Conservation (phyloP, 2,113 vertebrate genomes). For the Cercocebus atys region DNA sequence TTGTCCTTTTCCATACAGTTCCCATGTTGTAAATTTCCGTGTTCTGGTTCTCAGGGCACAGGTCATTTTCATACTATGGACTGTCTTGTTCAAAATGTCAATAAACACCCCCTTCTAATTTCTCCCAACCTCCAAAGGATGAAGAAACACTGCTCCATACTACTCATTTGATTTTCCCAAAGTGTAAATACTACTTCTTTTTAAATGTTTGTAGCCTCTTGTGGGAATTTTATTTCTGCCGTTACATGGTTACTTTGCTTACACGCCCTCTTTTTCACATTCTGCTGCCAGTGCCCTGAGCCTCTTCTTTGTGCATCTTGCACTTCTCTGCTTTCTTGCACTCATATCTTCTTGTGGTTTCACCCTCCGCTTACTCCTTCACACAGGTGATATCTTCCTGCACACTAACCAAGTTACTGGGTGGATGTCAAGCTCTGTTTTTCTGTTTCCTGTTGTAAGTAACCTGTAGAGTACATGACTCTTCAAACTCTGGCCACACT, state of each 20-base stretch:
- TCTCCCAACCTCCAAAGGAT: not conserved
- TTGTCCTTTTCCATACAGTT: not conserved
- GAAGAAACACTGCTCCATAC: not conserved
- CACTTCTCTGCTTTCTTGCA: not conserved
- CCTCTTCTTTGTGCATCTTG: not conserved
- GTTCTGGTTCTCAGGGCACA: not conserved
- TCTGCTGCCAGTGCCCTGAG: not conserved
- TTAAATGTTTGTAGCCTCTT: too few relatives aligned
- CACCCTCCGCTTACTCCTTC: not conserved
- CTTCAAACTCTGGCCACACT: not conserved
- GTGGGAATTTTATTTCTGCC: not conserved
- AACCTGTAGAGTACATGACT: not conserved
- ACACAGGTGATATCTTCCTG: not conserved
- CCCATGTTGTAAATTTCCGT: not conserved
- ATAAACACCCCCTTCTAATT: not conserved
- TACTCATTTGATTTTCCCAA: not conserved
- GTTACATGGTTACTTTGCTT: not conserved
- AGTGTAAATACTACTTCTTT: not conserved
- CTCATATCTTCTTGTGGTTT: not conserved
- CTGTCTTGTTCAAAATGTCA: not conserved
- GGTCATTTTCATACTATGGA: not conserved
- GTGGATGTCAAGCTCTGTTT: not conserved
- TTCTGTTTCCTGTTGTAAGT: not conserved
- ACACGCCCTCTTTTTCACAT: not conserved
- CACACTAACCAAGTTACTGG: accelerated